A percentile compares a stretch with the other conserved stretches of the same genome.
Evolutionary conservation across 1,140 invertebrate genomes (phyloP).

Genomic region (Streblospio benedicti): DNA sequence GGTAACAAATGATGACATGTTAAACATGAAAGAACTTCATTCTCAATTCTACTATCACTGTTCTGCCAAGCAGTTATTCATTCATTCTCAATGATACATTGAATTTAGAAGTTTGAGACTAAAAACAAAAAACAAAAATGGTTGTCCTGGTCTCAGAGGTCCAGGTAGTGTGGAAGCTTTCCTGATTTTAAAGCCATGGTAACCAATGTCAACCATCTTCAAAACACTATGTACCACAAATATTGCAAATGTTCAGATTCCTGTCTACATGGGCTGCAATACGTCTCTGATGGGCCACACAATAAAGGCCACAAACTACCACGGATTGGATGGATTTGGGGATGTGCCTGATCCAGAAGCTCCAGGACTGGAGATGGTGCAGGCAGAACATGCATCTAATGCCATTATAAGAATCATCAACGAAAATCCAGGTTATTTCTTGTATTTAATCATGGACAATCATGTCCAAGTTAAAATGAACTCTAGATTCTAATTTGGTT

Average conservation of each 20-base stretch:
- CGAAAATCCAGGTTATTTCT: neutral
- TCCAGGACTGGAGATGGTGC: neutral
- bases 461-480: neutral
- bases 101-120: neutral
- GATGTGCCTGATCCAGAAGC: slow-evolving; percentile 5
- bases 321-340: slow-evolving; percentile 17
- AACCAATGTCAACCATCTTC: neutral
- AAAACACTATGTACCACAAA: neutral
- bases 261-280: slow-evolving; percentile 12
- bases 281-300: slow-evolving; percentile 2
- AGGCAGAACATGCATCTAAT: neutral
- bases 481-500: neutral
- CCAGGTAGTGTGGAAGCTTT: neutral
- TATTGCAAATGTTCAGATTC: slow-evolving; percentile 11
- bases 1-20: no score
- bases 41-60: no score
- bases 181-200: neutral
- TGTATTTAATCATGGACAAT: neutral
- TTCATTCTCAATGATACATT: no score
- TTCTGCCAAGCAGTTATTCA: no score
- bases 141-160: neutral
- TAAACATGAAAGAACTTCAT: no score
- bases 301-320: neutral
- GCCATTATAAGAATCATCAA: slow-evolving; percentile 4
- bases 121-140: neutral